Base-by-base conservation (phyloP, 2,888 invertebrate genomes). In the Epiblema foenella region DNA sequence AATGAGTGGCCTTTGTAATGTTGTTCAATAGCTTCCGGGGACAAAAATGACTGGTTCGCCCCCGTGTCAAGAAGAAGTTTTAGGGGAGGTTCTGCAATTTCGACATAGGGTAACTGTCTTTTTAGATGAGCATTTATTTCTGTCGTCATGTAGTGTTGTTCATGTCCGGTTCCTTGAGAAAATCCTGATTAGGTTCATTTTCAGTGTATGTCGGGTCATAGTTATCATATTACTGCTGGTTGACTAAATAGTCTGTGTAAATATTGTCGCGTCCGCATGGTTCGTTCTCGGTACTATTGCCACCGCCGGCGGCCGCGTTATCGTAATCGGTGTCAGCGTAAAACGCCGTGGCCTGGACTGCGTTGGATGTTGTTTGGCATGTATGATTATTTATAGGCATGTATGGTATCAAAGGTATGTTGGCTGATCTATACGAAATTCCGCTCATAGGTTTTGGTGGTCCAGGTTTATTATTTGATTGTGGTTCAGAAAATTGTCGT, bases 361-460 rank as follows among this genome's bases (percentile, higher is more conserved):
- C 24, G 20, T 20, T 52, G 20, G 52, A 52, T 52, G 12, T 52
- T 12, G 24, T 52, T 20, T 52, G 52, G 52, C 52, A 52, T 20
- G 20, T 52, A 24, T 52, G 12, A 52, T 52, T 52, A 52, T 52
- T 52, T 52, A 52, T 5, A 24, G 52, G 52, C 12, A 20, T 52
- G 52, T 52, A 52, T 20, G 52, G 52, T 4, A 11, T 52, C 4
- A 52, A 12, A 24, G 52, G 52, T 52, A 52, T 20, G 12, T 52
- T 20, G 24, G 52, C 52, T 24, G 52, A 52, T 52, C 52, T 52
- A 52, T 52, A 52, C 20, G 52, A 52, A n/a, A n/a, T n/a, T n/a
- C n/a, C n/a, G n/a, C n/a, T n/a, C n/a, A n/a, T n/a, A n/a, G n/a
- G n/a, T n/a, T n/a, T n/a, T n/a, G n/a, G n/a, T n/a, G n/a, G n/a